Conservation (phyloP, 2,888 invertebrate genomes). For the Tricholauxania praeusta region DNA sequence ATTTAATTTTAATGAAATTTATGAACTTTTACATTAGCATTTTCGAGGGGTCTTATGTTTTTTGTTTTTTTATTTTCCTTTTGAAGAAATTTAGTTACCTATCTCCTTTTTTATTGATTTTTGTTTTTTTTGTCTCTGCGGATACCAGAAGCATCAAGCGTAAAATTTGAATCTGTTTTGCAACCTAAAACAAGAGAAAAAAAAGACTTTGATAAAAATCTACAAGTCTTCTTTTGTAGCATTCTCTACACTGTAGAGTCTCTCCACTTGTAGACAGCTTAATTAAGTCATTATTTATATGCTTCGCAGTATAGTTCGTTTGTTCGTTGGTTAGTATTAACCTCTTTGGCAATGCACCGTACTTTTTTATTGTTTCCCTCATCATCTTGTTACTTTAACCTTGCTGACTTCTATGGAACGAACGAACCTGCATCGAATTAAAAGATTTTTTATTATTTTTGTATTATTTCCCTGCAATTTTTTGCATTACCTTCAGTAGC, state of each 20-base stretch:
- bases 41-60: neutral
- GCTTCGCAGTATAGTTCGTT: neutral
- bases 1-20: slow-evolving; percentile 38
- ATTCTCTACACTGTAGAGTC: neutral
- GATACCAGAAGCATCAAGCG: too few species aligned
- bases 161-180: too few species aligned
- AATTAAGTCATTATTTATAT: slow-evolving; percentile 31
- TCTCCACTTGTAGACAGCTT: slow-evolving; percentile 20
- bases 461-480: neutral
- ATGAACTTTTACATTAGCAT: slow-evolving; percentile 37
- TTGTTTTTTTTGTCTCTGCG: too few species aligned
- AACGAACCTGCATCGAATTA: neutral
- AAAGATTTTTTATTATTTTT: neutral
- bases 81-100: neutral
- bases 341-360: too few species aligned
- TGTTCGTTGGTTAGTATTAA: too few species aligned
- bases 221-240: slow-evolving; percentile 14
- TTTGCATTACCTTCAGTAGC: too few species aligned
- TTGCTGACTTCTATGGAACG: slow-evolving; percentile 21
- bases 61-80: neutral
- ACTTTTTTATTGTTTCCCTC: neutral
- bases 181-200: too few species aligned
- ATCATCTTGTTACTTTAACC: slow-evolving; percentile 1
- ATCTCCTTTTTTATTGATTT: slow-evolving; percentile 1
- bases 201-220: slow-evolving; percentile 24